These are phyloP conservation scores for Heliothis virescens DNA, from an alignment of 1,140 invertebrate genomes.

Conservation along the genomic window DNA sequence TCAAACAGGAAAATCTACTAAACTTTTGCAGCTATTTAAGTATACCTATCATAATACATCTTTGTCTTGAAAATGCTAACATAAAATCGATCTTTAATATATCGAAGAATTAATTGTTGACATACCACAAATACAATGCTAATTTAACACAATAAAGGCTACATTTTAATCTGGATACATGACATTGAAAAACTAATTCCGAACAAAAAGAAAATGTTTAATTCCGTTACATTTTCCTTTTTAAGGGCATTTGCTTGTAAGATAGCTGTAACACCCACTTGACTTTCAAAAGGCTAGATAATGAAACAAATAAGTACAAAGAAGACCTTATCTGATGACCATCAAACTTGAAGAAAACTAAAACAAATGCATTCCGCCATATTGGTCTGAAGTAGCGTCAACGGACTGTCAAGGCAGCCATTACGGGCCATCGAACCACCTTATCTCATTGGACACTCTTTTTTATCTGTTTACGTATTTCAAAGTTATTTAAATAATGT, in stretches of 20 bases:
- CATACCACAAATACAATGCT: too few relatives aligned
- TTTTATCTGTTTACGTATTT: conserved; percentile 22
- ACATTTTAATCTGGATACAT: not conserved
- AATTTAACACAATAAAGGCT: too few relatives aligned
- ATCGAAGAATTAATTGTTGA: too few relatives aligned
- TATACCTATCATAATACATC: too few relatives aligned
- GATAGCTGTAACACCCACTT: not conserved
- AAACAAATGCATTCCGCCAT: conserved; percentile 26
- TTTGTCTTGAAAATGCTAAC: too few relatives aligned
- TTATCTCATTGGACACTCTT: conserved; percentile 27
- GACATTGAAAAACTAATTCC: not conserved
- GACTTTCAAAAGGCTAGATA: conserved; percentile 35
- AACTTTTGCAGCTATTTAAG: too few relatives aligned
- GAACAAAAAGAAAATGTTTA: not conserved
- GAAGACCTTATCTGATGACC: conserved; percentile 6
- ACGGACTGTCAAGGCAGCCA: conserved; percentile 23
- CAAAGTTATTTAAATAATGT: conserved; percentile 2
- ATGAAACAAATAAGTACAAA: not conserved
- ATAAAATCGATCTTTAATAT: too few relatives aligned
- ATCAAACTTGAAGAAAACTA: conserved; percentile 21
- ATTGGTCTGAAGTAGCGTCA: conserved; percentile 25
- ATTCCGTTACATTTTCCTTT: not conserved
- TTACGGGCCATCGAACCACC: conserved; percentile 26
- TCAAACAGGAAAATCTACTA: too few relatives aligned
- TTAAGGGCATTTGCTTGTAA: conserved; percentile 8